Percentiles rank a stretch among this genome's conserved stretches.
These are phyloP conservation scores for Andrena chrysosceles DNA, from an alignment of 2,888 invertebrate genomes.

Conservation along the genomic window DNA sequence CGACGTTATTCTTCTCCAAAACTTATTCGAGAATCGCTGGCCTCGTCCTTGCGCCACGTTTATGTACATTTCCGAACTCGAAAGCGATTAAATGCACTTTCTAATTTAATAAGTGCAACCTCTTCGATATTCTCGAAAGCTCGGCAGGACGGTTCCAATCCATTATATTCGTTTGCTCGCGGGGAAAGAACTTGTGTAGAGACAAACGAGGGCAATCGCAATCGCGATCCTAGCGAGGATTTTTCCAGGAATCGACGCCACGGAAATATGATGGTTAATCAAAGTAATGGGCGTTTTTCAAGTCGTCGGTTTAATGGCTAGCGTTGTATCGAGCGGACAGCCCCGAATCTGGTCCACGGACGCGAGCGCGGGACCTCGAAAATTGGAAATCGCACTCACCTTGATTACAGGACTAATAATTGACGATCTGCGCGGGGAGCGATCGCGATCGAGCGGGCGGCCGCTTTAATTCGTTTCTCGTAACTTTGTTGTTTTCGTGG, in stretches of 20 bases:
- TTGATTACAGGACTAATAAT: conserved; percentile 79
- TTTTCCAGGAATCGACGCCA: conserved; percentile 65
- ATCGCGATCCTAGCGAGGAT: conserved; percentile 32
- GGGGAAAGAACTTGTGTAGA: neutral
- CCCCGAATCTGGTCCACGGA: conserved; percentile 24
- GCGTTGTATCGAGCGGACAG: conserved; percentile 14
- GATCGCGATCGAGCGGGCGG: conserved; percentile 40
- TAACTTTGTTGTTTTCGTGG: conserved; percentile 57
- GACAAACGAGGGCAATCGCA: conserved; percentile 43
- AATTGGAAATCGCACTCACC: conserved; percentile 80
- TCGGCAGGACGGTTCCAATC: conserved; percentile 3
- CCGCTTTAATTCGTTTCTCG: conserved; percentile 50
- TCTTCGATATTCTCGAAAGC: neutral
- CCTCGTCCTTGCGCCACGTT: no score
- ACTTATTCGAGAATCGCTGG: neutral
- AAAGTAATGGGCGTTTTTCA: conserved; percentile 79
- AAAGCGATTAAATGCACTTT: conserved; percentile 1
- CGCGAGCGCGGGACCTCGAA: conserved; percentile 46
- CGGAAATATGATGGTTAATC: conserved; percentile 78
- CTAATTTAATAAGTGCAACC: conserved; percentile 3
- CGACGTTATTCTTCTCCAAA: neutral
- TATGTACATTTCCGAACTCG: neutral
- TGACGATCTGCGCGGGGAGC: conserved; percentile 57
- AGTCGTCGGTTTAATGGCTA: conserved; percentile 61
- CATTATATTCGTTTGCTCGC: neutral